phyloP scores from a whole-genome alignment of 2,797 vertebrate genomes.

The Sebastolobus altivelis region DNA sequence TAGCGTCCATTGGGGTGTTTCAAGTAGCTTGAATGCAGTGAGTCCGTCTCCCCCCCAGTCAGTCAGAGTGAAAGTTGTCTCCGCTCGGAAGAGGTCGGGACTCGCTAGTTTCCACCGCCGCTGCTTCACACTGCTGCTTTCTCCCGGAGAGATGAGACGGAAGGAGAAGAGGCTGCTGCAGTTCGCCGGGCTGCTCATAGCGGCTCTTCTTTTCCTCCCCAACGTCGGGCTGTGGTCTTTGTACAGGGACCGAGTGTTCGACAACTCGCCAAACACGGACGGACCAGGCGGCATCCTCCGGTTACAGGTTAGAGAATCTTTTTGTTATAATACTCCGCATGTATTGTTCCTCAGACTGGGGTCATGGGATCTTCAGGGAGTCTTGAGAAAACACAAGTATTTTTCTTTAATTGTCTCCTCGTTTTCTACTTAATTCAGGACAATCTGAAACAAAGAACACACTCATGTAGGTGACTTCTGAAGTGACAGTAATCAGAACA shows the following conservation, averaged over 20 bases:
- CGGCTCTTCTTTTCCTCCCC: slow-evolving; percentile 91
- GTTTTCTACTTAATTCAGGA: background rate
- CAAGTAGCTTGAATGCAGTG: background rate
- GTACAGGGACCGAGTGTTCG: slow-evolving; percentile 91
- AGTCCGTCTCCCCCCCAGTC: background rate
- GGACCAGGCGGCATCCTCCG: slow-evolving; percentile 58
- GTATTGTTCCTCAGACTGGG: rapidly evolving
- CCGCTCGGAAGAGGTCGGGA: slow-evolving; percentile 1
- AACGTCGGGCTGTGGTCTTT: slow-evolving; percentile 95
- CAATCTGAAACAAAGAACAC: no score
- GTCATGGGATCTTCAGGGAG: background rate
- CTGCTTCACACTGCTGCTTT: slow-evolving; percentile 41
- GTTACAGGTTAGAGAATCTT: slow-evolving; percentile 67
- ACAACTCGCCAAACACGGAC: slow-evolving; percentile 69
- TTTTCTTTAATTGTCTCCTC: background rate
- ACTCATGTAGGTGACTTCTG: background rate
- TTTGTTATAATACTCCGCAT: background rate
- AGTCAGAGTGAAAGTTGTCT: slow-evolving; percentile 62
- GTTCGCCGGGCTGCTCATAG: slow-evolving; percentile 89
- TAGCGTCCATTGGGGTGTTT: background rate
- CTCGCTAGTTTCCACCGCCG: slow-evolving; percentile 44
- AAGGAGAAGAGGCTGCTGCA: slow-evolving; percentile 94
- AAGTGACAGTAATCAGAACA: no score
- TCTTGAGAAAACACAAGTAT: background rate
- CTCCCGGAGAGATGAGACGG: slow-evolving; percentile 87